A percentile compares a stretch with the other conserved stretches of the same genome.
Conservation (phyloP, 2,888 invertebrate genomes). For the Theristus sp. region DNA sequence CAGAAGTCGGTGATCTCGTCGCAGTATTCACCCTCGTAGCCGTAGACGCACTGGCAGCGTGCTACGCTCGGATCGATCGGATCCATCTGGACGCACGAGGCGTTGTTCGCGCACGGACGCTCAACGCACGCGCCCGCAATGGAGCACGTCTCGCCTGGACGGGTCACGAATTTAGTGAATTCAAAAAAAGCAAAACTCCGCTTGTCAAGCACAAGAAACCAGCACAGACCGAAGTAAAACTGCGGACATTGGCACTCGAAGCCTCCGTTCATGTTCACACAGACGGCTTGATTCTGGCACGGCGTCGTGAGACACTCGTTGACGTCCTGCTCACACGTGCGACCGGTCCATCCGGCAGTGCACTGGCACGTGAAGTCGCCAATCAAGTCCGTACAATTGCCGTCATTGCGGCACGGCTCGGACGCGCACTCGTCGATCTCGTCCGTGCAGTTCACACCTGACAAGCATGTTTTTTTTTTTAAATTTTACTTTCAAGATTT, state of each 20-base stretch:
- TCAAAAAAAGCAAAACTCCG: not conserved
- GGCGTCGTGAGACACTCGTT: conserved; percentile 47
- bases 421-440: not conserved
- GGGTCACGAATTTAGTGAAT: not conserved
- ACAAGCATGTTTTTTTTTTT: too few species aligned
- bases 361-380: not conserved
- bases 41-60: not conserved
- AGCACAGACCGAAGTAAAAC: not conserved
- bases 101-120: not conserved
- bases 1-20: not conserved
- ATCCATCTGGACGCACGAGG: not conserved
- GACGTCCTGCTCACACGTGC: conserved; percentile 8
- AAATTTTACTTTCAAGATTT: too few species aligned
- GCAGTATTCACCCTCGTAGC: not conserved
- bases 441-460: not conserved
- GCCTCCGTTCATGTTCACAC: not conserved
- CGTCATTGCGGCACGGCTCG: not conserved
- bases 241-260: not conserved
- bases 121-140: not conserved
- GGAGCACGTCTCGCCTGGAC: not conserved
- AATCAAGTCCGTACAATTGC: not conserved
- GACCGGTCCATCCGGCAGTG: not conserved
- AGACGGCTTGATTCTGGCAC: not conserved
- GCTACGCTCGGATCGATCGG: not conserved
- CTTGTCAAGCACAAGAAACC: not conserved